These are phyloP conservation scores for Camponotus fellah DNA, from an alignment of 2,888 invertebrate genomes.

Conservation along the genomic window DNA sequence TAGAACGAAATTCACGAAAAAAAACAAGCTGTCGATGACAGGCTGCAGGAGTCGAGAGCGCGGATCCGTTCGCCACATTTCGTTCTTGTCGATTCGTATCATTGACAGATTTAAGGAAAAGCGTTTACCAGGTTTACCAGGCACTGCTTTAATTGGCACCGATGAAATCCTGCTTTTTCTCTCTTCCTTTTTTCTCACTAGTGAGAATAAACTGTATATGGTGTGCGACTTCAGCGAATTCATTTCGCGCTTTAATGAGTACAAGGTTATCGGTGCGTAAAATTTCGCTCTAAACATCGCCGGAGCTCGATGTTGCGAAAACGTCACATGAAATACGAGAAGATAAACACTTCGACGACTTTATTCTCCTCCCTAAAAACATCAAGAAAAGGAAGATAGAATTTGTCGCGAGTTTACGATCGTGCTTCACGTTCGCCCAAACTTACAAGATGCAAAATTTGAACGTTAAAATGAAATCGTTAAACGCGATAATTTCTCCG, in stretches of 20 bases:
- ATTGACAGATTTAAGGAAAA: constrained; percentile 76
- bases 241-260: constrained; percentile 71
- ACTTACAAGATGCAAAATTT: constrained; percentile 19
- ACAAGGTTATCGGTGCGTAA: constrained; percentile 62
- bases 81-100: constrained; percentile 73
- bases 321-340: constrained; percentile 4
- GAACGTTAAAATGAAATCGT: constrained; percentile 31
- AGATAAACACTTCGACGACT: constrained; percentile 42
- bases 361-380: constrained; percentile 22
- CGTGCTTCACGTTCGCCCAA: constrained; percentile 4
- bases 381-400: background rate
- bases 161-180: constrained; percentile 39
- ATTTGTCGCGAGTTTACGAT: constrained; percentile 33
- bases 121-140: constrained; percentile 55
- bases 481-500: constrained; percentile 15
- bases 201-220: constrained; percentile 47
- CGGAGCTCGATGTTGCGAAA: constrained; percentile 48
- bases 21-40: constrained; percentile 22
- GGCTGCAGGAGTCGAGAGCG: constrained; percentile 9
- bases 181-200: constrained; percentile 33
- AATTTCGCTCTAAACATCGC: constrained; percentile 66
- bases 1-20: constrained; percentile 22
- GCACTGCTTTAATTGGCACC: constrained; percentile 72
- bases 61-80: constrained; percentile 34
- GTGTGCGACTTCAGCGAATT: constrained; percentile 57